These are phyloP conservation scores for mouse (Mus musculus) DNA, from an alignment of 2,113 vertebrate genomes.

Conservation along the genomic window GRCm39 chr10:93585501-93586000, in stretches of 20 bases:
- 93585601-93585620: constrained; percentile 75
- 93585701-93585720: constrained; percentile 80
- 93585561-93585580: constrained; percentile 69
- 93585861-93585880: constrained; percentile 40
- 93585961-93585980: neutral
- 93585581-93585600: neutral
- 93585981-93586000: constrained; percentile 14
- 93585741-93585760: constrained; percentile 86
- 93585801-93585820: constrained; percentile 75
- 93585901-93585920: constrained; percentile 52
- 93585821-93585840: constrained; percentile 64
- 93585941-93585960: neutral
- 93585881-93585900: constrained; percentile 59
- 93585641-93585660: constrained; percentile 59
- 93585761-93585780: constrained; percentile 81
- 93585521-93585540: constrained; percentile 70
- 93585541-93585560: constrained; percentile 74
- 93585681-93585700: constrained; percentile 84
- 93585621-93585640: constrained; percentile 63
- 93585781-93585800: constrained; percentile 76
- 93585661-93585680: constrained; percentile 74
- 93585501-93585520: constrained; percentile 78
- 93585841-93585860: constrained; percentile 37
- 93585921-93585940: neutral
- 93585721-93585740: constrained; percentile 79